Percentiles rank a stretch among this genome's conserved stretches.
These are phyloP conservation scores for Toxotes jaculatrix DNA, from an alignment of 2,113 vertebrate species.

Conservation along the genomic window DNA sequence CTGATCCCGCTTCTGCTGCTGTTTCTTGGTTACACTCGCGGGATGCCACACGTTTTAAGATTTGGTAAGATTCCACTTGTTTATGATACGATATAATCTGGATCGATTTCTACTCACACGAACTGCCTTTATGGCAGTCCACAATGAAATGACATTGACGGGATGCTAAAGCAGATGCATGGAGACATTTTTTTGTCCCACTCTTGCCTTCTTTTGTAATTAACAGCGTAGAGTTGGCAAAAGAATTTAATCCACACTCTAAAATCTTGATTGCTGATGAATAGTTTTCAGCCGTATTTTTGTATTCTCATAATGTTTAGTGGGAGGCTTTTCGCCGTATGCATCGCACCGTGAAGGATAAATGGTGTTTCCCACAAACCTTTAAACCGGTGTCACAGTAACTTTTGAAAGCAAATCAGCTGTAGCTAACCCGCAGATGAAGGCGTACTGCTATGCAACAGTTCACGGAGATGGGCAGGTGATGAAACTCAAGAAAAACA, in stretches of 20 bases:
- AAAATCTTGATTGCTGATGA: not conserved
- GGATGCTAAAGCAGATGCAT: not conserved
- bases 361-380: not conserved
- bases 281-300: not conserved
- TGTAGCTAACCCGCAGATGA: not conserved
- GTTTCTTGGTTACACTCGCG: constrained; percentile 95
- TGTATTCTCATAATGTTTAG: not conserved
- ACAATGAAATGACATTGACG: constrained; percentile 18
- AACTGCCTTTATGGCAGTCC: not conserved
- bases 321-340: not conserved
- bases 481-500: constrained; percentile 10
- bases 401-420: constrained; percentile 37
- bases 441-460: constrained; percentile 54
- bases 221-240: constrained; percentile 15
- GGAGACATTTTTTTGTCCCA: not conserved
- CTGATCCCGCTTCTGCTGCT: constrained; percentile 92
- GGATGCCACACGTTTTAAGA: constrained; percentile 98
- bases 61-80: constrained; percentile 90
- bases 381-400: constrained; percentile 19
- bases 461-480: constrained; percentile 31
- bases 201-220: constrained; percentile 6
- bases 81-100: constrained; percentile 1
- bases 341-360: not conserved
- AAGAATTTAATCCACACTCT: constrained; percentile 5
- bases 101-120: constrained; percentile 2